A percentile compares a stretch with the other conserved stretches of the same genome.
Evolutionary conservation across 1,140 invertebrate species (phyloP).

Genomic region (Cydia splendana): DNA sequence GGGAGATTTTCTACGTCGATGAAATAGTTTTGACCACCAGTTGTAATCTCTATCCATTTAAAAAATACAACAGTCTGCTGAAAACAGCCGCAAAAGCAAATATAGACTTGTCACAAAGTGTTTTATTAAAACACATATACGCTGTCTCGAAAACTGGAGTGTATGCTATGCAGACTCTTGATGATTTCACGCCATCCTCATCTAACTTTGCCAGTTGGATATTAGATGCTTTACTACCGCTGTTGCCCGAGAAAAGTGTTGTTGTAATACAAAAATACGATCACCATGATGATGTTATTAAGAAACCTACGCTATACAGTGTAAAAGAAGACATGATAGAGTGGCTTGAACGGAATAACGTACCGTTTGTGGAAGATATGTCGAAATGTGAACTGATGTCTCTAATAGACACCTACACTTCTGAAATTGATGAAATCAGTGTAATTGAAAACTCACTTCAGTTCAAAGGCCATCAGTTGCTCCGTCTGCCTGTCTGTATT

Average conservation of each 20-base stretch:
- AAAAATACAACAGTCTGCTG: constrained; percentile 16
- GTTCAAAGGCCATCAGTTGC: constrained; percentile 36
- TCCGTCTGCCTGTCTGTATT: constrained; percentile 38
- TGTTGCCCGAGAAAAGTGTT: constrained; percentile 38
- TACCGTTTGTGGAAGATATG: constrained; percentile 42
- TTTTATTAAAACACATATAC: constrained; percentile 37
- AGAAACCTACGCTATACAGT: constrained; percentile 41
- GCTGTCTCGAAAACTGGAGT: constrained; percentile 37
- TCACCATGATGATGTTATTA: constrained; percentile 35
- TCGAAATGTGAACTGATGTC: constrained; percentile 44
- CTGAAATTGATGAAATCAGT: constrained; percentile 40
- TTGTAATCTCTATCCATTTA: constrained; percentile 20
- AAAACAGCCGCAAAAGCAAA: background rate
- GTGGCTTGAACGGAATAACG: constrained; percentile 45
- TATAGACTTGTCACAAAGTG: background rate
- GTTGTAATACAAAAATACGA: constrained; percentile 43
- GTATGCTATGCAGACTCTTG: constrained; percentile 22
- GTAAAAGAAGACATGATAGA: constrained; percentile 46
- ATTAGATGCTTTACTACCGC: constrained; percentile 21
- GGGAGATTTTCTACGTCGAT: constrained; percentile 40
- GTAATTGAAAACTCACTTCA: constrained; percentile 43
- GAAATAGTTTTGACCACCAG: constrained; percentile 22
- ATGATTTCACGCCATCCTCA: constrained; percentile 12
- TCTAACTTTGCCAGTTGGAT: constrained; percentile 40
- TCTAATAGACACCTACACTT: constrained; percentile 43